Conservation (phyloP, 2,888 invertebrate species). For the Plagodis pulveraria region DNA sequence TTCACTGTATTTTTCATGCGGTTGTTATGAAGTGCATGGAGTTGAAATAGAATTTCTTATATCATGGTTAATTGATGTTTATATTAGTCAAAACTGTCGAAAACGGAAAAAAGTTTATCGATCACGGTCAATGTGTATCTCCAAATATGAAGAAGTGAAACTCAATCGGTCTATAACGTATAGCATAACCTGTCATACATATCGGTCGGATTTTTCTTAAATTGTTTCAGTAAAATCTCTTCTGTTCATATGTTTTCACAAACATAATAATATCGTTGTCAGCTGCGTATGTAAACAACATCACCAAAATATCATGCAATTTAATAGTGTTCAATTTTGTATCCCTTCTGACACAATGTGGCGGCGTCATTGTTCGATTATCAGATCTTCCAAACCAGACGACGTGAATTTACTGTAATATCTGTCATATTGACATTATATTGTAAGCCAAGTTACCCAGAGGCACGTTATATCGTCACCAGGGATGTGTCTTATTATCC, state of each 20-base stretch:
- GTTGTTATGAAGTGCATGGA: constrained; percentile 10
- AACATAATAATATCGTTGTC: constrained; percentile 1
- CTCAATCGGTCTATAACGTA: too few relatives aligned
- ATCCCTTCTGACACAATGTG: constrained; percentile 47
- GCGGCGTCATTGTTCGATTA: constrained; percentile 50
- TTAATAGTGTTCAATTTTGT: constrained; percentile 37
- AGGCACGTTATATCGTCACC: constrained; percentile 65
- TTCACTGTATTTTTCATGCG: constrained; percentile 21
- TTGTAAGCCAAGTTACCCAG: constrained; percentile 43
- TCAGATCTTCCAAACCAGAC: constrained; percentile 53
- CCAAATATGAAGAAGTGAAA: too few relatives aligned
- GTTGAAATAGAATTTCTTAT: constrained; percentile 9
- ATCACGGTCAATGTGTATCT: not conserved
- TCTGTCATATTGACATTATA: constrained; percentile 56
- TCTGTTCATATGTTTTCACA: not conserved
- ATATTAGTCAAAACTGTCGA: constrained; percentile 11
- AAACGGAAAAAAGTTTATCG: not conserved
- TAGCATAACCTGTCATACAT: constrained; percentile 2
- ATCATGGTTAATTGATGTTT: constrained; percentile 2
- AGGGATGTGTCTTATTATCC: constrained; percentile 74
- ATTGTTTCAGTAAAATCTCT: not conserved
- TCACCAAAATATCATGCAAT: constrained; percentile 15
- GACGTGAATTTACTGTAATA: constrained; percentile 50
- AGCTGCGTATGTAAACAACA: constrained; percentile 7
- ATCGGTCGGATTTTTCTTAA: not conserved